phyloP scores from a whole-genome alignment of 2,888 invertebrate species.

The Amphipoea oculea region DNA sequence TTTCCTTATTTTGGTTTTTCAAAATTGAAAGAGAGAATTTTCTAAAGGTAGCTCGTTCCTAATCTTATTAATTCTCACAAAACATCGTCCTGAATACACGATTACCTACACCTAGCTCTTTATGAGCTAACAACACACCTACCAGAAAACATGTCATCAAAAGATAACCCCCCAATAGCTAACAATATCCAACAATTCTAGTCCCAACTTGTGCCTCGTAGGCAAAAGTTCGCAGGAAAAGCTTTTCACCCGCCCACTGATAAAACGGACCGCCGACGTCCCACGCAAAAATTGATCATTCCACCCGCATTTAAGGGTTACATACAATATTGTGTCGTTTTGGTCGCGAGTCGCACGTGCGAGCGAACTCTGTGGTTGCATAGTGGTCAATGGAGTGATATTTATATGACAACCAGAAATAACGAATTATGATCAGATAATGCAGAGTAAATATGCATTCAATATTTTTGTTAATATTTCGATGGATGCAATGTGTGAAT shows the following conservation, averaged over 20 bases:
- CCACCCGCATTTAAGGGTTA: slow-evolving; percentile 50
- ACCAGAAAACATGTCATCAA: slow-evolving; percentile 4
- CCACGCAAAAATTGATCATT: slow-evolving; percentile 52
- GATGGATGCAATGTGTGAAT: not conserved
- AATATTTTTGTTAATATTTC: not conserved
- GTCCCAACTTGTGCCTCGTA: slow-evolving; percentile 23
- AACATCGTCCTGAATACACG: not conserved
- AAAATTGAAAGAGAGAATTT: not conserved
- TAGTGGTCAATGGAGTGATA: slow-evolving; percentile 33
- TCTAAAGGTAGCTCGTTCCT: not conserved
- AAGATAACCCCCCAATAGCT: not conserved
- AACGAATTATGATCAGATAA: not conserved
- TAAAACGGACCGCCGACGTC: slow-evolving; percentile 24
- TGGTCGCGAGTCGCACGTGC: slow-evolving; percentile 13
- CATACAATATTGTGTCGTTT: slow-evolving; percentile 39
- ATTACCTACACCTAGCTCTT: not conserved
- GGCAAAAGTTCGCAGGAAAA: slow-evolving; percentile 35
- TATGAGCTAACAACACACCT: not conserved
- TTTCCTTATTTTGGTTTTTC: not conserved
- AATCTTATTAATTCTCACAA: not conserved
- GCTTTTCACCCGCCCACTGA: slow-evolving; percentile 33
- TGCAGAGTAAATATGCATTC: not conserved
- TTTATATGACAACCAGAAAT: slow-evolving; percentile 30
- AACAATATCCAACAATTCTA: slow-evolving; percentile 19
- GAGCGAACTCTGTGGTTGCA: slow-evolving; percentile 10